Conservation (phyloP, 2,888 invertebrate species). For the Megamerina dolium region DNA sequence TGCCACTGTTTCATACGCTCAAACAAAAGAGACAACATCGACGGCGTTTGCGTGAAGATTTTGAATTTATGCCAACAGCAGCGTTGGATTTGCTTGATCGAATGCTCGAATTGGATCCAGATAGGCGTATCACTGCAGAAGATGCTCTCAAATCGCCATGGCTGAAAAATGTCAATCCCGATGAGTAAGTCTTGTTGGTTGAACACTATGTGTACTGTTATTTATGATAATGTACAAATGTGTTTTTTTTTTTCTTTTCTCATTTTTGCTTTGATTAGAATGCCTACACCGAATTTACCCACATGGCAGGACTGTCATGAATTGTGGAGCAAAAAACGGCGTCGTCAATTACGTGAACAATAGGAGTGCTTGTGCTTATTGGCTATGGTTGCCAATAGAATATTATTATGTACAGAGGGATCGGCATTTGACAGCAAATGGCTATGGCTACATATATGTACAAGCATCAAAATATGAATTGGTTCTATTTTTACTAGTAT, state of each 20-base stretch:
- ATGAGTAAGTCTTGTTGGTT: conserved; percentile 65
- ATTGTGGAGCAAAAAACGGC: conserved; percentile 96
- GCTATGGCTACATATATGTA: too few relatives aligned
- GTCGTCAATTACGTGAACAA: conserved; percentile 60
- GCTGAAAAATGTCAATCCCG: conserved; percentile 86
- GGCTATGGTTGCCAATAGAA: too few relatives aligned
- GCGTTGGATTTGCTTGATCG: conserved; percentile 88
- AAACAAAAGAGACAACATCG: conserved; percentile 87
- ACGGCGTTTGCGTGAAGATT: conserved; percentile 85
- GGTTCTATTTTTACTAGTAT: too few relatives aligned
- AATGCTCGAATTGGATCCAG: conserved; percentile 95
- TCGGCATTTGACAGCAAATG: too few relatives aligned
- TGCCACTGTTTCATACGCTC: conserved; percentile 87
- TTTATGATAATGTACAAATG: too few relatives aligned
- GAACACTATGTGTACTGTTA: too few relatives aligned
- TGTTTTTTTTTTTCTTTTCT: not conserved
- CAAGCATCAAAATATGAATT: too few relatives aligned
- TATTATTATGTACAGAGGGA: too few relatives aligned
- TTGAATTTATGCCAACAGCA: conserved; percentile 80
- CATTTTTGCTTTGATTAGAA: conserved; percentile 53
- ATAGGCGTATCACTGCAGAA: conserved; percentile 86
- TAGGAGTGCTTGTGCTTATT: too few relatives aligned
- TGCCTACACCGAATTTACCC: conserved; percentile 78
- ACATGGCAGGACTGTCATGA: conserved; percentile 99
- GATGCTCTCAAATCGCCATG: conserved; percentile 88